These are phyloP conservation scores for Barypeithes pellucidus DNA, from an alignment of 2,888 invertebrate species.

Conservation along the genomic window DNA sequence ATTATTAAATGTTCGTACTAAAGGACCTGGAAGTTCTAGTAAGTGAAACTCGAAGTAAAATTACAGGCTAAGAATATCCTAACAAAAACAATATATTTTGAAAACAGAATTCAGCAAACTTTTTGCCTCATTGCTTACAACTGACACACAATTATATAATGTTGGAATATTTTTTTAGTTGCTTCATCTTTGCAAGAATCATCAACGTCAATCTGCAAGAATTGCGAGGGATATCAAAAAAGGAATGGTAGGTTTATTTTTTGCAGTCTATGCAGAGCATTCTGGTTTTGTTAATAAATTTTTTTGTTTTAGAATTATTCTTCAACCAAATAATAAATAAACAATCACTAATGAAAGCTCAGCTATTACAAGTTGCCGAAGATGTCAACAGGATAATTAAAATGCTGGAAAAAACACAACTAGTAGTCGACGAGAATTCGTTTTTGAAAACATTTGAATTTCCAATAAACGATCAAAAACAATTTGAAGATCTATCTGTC, in stretches of 20 bases:
- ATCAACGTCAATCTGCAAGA: too few species aligned
- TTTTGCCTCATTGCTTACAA: too few species aligned
- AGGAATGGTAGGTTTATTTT: not conserved
- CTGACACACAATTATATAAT: not conserved
- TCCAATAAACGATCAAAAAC: not conserved
- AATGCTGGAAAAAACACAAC: not conserved
- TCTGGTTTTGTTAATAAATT: not conserved
- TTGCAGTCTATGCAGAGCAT: not conserved
- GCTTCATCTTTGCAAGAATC: not conserved
- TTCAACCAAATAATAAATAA: not conserved
- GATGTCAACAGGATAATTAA: not conserved
- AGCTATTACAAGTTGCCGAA: not conserved
- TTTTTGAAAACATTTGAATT: not conserved
- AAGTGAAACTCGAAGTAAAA: not conserved
- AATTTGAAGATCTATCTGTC: not conserved
- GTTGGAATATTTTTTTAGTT: not conserved
- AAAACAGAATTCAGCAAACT: not conserved
- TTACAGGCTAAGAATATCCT: not conserved
- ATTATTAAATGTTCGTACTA: not conserved
- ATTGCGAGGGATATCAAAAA: not conserved
- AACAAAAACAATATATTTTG: not conserved
- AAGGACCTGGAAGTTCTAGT: not conserved
- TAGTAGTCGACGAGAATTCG: not conserved
- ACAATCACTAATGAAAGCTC: not conserved
- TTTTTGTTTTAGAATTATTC: not conserved